Base-by-base conservation (phyloP, 2,888 invertebrate species). In the Laothoe populi region DNA sequence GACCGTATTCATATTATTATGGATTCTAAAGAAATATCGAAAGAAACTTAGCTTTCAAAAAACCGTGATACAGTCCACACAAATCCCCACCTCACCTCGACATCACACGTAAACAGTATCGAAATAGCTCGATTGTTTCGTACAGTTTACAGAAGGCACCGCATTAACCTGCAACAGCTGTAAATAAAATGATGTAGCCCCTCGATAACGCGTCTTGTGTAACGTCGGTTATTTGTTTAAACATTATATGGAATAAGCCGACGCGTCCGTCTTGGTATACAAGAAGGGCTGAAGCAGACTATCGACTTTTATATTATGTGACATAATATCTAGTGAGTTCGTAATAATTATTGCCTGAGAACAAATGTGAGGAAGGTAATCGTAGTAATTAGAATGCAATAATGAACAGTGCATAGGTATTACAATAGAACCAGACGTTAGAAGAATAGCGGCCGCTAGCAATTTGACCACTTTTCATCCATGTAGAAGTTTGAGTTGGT, bases 121-220 rank as follows among this genome's bases (percentile, higher is more conserved):
- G 83, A 88, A 88, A 87, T 88, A 89, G 79, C 81, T 69, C 74
- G 79, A 86, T 90, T 87, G 87, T 89, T 90, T 86, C 83, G 67
- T 76, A 70, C 71, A 81, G 86, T 88, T 84, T 83, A 86, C 83
- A 76, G 78, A 77, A 71, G 81, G 73, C 76, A 73, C 82, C 83
- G 79, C 86, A 88, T 87, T 84, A 88, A 86, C 88, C 87, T 85
- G 86, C 81, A 81, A 81, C 79, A 74, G 81, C 82, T 82, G 87
- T 89, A 88, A 89, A 90, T 90, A 91, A 87, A 82, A 90, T 91
- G 88, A 92, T 92, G 88, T 85, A 92, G 86, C 84, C 81, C 85
- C 84, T 84, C 79, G 87, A 87, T 86, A 90, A 87, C 87, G 57
- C 60, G 81, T 78, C 79, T 78, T 72, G 79, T 77, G 83, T 81